Conservation (phyloP, 2,797 vertebrate genomes). For the Schizothorax lantsangensis region DNA sequence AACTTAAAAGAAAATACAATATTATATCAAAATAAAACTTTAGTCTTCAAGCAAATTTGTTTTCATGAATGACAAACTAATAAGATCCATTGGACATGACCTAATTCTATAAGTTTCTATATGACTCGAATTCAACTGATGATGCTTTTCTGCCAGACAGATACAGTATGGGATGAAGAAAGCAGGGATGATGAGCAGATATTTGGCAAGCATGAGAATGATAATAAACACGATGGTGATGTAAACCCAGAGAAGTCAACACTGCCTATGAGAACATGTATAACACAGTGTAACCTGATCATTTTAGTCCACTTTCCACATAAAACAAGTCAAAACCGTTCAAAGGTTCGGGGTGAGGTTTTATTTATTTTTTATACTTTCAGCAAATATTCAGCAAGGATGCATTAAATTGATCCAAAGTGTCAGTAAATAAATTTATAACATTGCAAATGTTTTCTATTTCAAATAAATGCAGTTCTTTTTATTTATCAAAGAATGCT, state of each 20-base stretch:
- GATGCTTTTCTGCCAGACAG: not conserved
- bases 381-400: not conserved
- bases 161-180: constrained; percentile 6
- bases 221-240: not conserved
- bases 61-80: not conserved
- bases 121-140: not conserved
- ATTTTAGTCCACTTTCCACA: not conserved
- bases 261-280: not conserved
- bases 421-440: not conserved
- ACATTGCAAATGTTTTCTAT: not conserved
- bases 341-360: not conserved
- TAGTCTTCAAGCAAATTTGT: not conserved
- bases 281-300: not conserved
- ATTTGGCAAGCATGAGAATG: constrained; percentile 18
- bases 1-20: not conserved
- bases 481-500: not conserved
- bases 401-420: not conserved
- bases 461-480: not conserved
- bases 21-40: not conserved
- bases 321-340: not conserved
- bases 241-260: constrained; percentile 19
- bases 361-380: not conserved
- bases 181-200: not conserved
- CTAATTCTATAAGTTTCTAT: not conserved
- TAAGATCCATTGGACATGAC: not conserved